Evolutionary conservation across 1,140 invertebrate species (phyloP).

Genomic region (Amphibalanus amphitrite): DNA sequence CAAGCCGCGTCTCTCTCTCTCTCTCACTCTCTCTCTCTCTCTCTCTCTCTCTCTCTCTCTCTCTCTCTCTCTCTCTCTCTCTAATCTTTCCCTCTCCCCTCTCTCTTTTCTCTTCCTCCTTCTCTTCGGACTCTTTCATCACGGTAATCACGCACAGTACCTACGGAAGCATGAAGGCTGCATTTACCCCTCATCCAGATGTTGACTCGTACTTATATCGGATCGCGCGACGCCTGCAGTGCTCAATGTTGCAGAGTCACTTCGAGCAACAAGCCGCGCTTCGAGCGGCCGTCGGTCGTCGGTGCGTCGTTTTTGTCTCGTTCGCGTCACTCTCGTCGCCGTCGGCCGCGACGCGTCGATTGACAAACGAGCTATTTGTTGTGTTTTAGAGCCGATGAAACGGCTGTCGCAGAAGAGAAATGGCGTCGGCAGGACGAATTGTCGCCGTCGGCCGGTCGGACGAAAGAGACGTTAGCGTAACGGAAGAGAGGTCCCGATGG

Average conservation of each 20-base stretch:
- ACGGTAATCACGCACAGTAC: too few species aligned
- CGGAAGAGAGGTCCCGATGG: too few species aligned
- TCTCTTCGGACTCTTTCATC: too few species aligned
- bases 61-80: background rate
- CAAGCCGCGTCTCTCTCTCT: background rate
- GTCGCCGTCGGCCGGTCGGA: background rate
- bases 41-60: too few species aligned
- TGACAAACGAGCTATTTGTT: slow-evolving; percentile 1
- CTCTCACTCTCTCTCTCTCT: background rate
- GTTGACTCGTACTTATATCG: background rate
- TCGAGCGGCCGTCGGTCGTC: background rate
- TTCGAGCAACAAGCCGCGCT: background rate
- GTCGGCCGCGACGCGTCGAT: background rate
- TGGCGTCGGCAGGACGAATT: background rate
- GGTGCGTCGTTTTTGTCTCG: background rate
- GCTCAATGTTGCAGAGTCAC: background rate
- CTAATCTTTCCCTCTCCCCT: too few species aligned
- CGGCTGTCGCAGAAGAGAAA: background rate
- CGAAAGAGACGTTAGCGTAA: background rate
- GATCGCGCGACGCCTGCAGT: background rate
- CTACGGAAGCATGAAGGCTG: background rate
- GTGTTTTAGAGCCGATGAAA: background rate
- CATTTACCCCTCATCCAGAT: background rate
- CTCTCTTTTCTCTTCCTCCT: too few species aligned
- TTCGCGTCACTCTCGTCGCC: background rate